These are phyloP conservation scores for Phymatocera aterrima DNA, from an alignment of 2,888 invertebrate genomes.

Conservation along the genomic window DNA sequence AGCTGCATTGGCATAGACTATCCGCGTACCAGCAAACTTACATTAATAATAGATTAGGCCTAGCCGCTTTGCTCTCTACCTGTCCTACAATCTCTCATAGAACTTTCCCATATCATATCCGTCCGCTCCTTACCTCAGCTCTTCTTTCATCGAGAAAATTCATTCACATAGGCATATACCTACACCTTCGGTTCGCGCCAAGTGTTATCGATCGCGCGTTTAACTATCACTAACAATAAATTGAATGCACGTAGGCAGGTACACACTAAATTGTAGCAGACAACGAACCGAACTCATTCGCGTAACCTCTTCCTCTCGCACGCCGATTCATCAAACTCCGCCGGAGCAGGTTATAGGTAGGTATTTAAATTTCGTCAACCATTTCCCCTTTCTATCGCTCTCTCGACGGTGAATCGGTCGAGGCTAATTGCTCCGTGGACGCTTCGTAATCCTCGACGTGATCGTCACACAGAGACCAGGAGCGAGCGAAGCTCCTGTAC, in stretches of 20 bases:
- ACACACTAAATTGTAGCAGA: background rate
- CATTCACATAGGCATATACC: constrained; percentile 12
- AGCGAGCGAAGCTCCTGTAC: background rate
- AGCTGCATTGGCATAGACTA: background rate
- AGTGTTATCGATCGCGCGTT: background rate
- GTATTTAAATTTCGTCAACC: constrained; percentile 6
- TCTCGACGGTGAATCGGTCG: background rate
- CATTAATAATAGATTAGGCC: constrained; percentile 38
- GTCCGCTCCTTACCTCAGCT: background rate
- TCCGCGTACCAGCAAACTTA: constrained; percentile 8
- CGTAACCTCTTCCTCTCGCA: background rate
- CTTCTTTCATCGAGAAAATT: constrained; percentile 16
- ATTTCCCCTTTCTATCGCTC: background rate
- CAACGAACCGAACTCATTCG: background rate
- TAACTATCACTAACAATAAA: background rate
- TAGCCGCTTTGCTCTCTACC: background rate
- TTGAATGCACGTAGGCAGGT: too few relatives aligned
- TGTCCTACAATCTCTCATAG: constrained; percentile 15
- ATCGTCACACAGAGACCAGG: background rate
- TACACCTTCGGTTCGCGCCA: background rate
- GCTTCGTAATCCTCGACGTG: constrained; percentile 8
- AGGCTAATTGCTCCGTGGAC: constrained; percentile 33
- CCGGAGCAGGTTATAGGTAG: too few relatives aligned
- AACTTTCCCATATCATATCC: constrained; percentile 27
- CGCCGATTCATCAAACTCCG: background rate